Percentiles rank a stretch among this genome's conserved stretches.
phyloP scores from a whole-genome alignment of 2,113 vertebrate species.

The Hiodon alosoides region DNA sequence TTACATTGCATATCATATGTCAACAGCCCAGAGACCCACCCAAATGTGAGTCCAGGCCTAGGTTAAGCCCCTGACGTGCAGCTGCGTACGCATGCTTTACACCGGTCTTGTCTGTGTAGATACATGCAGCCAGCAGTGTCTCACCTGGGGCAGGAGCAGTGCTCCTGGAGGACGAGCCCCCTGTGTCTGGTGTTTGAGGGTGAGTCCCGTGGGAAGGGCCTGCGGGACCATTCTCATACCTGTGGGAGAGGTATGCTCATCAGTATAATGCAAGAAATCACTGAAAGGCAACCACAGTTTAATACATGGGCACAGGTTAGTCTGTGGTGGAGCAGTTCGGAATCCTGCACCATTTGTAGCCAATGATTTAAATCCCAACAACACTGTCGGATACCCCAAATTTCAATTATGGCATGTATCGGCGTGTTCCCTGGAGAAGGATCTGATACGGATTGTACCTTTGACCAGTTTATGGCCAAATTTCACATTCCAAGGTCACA shows the following conservation, averaged over 20 bases:
- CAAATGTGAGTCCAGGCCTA: neutral
- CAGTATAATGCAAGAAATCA: neutral
- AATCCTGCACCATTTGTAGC: neutral
- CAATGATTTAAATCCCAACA: no score
- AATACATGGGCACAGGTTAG: neutral
- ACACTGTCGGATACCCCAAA: no score
- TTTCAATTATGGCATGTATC: no score
- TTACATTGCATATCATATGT: neutral
- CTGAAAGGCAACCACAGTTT: neutral
- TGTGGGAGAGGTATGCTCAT: constrained; percentile 27
- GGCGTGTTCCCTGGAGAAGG: no score
- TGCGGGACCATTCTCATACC: constrained; percentile 33
- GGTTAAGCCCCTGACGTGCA: neutral
- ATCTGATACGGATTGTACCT: no score
- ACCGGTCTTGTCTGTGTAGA: no score
- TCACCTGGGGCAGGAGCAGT: constrained; percentile 70
- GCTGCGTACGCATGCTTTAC: no score
- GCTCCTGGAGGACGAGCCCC: constrained; percentile 41
- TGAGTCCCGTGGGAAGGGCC: constrained; percentile 33
- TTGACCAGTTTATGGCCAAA: no score
- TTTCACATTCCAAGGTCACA: no score
- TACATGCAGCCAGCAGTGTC: neutral
- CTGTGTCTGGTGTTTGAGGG: constrained; percentile 34
- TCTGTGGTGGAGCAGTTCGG: neutral
- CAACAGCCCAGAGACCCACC: neutral